These are phyloP conservation scores for Lagopus leucura DNA, from an alignment of 2,113 vertebrate species.

Conservation along the genomic window DNA sequence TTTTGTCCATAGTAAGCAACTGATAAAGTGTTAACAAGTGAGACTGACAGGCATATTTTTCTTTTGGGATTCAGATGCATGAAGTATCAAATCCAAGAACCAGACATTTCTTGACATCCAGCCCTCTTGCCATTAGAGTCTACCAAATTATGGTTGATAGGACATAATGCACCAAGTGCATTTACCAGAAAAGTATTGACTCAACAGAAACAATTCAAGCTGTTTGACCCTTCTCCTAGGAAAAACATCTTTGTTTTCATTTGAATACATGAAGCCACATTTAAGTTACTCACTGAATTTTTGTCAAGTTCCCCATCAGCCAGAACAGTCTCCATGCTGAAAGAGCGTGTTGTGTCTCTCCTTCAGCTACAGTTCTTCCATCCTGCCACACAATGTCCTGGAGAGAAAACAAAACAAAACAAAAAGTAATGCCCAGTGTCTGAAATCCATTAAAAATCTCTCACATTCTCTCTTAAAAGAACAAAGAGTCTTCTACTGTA, in stretches of 20 bases:
- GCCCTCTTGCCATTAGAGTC: neutral
- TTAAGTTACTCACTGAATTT: constrained; percentile 77
- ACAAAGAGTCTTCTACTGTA: neutral
- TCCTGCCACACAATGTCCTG: constrained; percentile 57
- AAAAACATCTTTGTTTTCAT: neutral
- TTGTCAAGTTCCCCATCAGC: constrained; percentile 77
- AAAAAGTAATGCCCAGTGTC: neutral
- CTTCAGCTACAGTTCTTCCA: constrained; percentile 66
- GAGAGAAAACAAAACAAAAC: neutral
- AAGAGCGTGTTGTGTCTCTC: constrained; percentile 17
- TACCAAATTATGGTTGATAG: neutral
- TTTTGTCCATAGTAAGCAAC: neutral
- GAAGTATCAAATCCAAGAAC: neutral
- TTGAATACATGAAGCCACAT: neutral
- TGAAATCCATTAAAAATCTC: neutral
- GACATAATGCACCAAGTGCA: neutral
- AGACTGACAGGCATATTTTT: neutral
- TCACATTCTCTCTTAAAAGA: neutral
- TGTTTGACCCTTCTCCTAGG: neutral
- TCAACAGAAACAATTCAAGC: neutral
- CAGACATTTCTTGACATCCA: neutral
- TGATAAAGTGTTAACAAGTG: neutral
- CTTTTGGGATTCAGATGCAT: neutral
- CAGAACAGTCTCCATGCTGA: constrained; percentile 74
- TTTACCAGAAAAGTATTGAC: neutral